A percentile compares a stretch with the other conserved stretches of the same genome.
Evolutionary conservation across 2,113 vertebrate species (phyloP).

Genomic region (Corythaeola cristata): DNA sequence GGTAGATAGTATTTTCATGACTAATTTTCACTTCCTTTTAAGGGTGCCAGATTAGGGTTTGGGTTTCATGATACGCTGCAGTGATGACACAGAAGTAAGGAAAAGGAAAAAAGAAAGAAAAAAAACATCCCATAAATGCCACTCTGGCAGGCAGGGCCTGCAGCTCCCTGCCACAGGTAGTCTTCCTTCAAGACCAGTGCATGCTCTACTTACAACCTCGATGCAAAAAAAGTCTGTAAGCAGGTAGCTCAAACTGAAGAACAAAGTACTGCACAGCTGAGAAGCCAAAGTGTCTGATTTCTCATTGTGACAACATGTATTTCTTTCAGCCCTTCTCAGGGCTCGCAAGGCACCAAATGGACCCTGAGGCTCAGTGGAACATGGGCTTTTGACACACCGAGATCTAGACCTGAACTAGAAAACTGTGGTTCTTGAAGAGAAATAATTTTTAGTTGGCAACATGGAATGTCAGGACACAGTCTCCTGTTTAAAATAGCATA

Average conservation of each 20-base stretch:
- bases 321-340: background rate
- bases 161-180: background rate
- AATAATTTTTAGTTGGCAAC: background rate
- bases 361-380: background rate
- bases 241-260: background rate
- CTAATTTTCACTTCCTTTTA: background rate
- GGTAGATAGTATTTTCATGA: background rate
- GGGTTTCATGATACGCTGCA: background rate
- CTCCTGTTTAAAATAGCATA: background rate
- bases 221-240: background rate
- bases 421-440: background rate
- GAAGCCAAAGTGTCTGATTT: background rate
- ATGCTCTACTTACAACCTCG: background rate
- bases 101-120: too few species aligned
- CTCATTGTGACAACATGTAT: background rate
- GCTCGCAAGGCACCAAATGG: accelerated
- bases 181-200: background rate
- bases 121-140: accelerated
- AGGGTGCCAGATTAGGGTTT: background rate
- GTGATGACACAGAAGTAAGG: background rate
- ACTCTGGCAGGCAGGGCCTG: background rate
- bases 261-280: background rate
- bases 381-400: background rate
- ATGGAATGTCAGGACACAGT: background rate
- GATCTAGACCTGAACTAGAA: background rate